A percentile compares a stretch with the other conserved stretches of the same genome.
Evolutionary conservation across 2,888 invertebrate genomes (phyloP).

Genomic region (Petrophora chlorosata): DNA sequence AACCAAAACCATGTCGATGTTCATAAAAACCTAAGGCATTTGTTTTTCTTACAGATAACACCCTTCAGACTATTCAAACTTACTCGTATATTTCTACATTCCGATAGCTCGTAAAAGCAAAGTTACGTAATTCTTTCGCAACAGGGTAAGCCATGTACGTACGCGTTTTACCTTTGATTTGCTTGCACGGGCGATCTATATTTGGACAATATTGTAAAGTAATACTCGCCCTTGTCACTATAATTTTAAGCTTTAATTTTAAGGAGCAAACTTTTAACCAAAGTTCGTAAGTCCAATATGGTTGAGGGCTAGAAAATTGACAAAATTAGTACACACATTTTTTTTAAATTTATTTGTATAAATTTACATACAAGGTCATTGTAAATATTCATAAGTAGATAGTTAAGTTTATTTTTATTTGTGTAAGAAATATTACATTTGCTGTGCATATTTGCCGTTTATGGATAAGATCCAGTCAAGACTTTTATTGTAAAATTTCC

Average conservation of each 20-base stretch:
- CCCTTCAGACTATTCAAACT: too few species aligned
- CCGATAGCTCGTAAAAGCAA: slow-evolving; percentile 6
- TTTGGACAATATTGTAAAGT: slow-evolving; percentile 68
- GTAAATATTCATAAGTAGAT: slow-evolving; percentile 67
- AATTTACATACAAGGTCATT: slow-evolving; percentile 68
- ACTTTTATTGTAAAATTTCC: slow-evolving; percentile 81
- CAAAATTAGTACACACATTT: slow-evolving; percentile 29
- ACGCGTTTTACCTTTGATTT: slow-evolving; percentile 45
- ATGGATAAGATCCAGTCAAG: slow-evolving; percentile 82
- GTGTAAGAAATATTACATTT: slow-evolving; percentile 45
- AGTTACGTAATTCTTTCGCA: slow-evolving; percentile 25
- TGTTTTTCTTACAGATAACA: too few species aligned
- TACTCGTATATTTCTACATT: background rate
- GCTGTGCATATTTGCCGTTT: slow-evolving; percentile 80
- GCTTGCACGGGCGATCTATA: slow-evolving; percentile 42
- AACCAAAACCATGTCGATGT: too few species aligned
- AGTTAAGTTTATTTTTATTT: slow-evolving; percentile 55
- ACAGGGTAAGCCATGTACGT: slow-evolving; percentile 29
- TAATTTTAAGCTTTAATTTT: slow-evolving; percentile 14
- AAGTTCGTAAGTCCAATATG: slow-evolving; percentile 5
- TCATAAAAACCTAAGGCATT: too few species aligned
- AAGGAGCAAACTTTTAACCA: slow-evolving; percentile 7
- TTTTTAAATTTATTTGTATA: too few species aligned
- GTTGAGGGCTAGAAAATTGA: slow-evolving; percentile 4
- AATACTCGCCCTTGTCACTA: slow-evolving; percentile 50